Evolutionary conservation across 2,888 invertebrate genomes (phyloP), one percentile per base, ranked within the genome.

Genomic region (Endomychus coccineus): DNA sequence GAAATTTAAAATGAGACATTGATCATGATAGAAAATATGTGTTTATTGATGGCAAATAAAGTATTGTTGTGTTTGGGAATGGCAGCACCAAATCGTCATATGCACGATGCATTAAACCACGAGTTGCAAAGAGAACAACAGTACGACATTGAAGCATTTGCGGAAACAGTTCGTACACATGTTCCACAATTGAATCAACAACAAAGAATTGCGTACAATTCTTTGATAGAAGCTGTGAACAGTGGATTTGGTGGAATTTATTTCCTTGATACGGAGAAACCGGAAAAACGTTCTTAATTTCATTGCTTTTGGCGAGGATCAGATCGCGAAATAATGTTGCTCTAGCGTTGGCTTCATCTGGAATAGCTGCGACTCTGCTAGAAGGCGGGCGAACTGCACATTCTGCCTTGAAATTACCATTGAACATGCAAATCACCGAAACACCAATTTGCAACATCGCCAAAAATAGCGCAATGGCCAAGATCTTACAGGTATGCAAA

Each of bases 261-360:
- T 22, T 34, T 34, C 34, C 10, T 34, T 6, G 34, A 34, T 34
- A 25, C 34, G 16, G 50, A 21, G 53, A 62, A 19, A 63, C 61
- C 34, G 66, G 64, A 3, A 66, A 66, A 52, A 62, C 58, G 12
- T 66, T 58, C 44, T 33, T 67, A 2, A 55, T 65, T 28, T 54
- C 50, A 16, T 41, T 62, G 24, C 40, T 67, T 16, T 43, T 64
- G 16, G 58, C 58, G 17, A 41, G 48, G 36, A 27, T 13, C 7
- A 27, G 27, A 27, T 27, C 27, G 13, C 27, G 13, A 27, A 32
- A 32, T 32, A 5, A 22, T 15, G 16, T 22, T 16, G 23, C 32
- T 22, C 22, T 32, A 15, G 32, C 32, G 14, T 16, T 32, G 13
- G 32, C 22, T 21, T 32, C 32, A 13, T 21, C 5, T 68, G n/a